Evolutionary conservation across 2,888 invertebrate species (phyloP).

Genomic region (Pyrrhosoma nymphula): DNA sequence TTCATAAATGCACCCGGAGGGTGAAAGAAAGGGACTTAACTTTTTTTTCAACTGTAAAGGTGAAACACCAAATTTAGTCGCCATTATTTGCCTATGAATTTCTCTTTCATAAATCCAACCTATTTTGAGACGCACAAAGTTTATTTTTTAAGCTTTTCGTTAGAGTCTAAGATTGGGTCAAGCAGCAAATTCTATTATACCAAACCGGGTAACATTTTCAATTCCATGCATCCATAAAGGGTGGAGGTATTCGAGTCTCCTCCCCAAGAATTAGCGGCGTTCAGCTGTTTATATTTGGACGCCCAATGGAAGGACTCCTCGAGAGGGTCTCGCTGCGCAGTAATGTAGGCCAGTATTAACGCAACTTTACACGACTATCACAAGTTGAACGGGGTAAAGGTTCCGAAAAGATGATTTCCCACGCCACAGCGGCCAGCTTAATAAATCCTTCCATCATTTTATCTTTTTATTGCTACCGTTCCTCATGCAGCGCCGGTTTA

Average conservation of each 20-base stretch:
- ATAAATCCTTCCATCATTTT: background rate
- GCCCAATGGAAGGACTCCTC: background rate
- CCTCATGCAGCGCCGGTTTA: background rate
- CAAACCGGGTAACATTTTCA: background rate
- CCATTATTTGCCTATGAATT: background rate
- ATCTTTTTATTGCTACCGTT: background rate
- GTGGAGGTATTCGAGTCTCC: background rate
- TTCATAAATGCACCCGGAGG: background rate
- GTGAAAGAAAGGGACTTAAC: background rate
- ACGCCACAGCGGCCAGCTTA: background rate
- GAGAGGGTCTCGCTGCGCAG: background rate
- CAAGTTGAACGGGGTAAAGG: background rate
- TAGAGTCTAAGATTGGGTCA: background rate
- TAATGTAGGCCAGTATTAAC: background rate
- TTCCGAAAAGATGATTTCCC: background rate
- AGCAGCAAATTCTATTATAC: background rate
- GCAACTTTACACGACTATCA: constrained; percentile 4
- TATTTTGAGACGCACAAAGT: background rate
- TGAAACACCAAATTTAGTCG: background rate
- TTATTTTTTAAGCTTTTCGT: background rate
- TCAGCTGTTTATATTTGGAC: background rate
- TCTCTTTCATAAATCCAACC: background rate
- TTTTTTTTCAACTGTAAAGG: background rate
- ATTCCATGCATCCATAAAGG: background rate
- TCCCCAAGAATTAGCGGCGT: too few relatives aligned